Base-by-base conservation (phyloP, 1,140 invertebrate genomes). In the Uloborus diversus region DNA sequence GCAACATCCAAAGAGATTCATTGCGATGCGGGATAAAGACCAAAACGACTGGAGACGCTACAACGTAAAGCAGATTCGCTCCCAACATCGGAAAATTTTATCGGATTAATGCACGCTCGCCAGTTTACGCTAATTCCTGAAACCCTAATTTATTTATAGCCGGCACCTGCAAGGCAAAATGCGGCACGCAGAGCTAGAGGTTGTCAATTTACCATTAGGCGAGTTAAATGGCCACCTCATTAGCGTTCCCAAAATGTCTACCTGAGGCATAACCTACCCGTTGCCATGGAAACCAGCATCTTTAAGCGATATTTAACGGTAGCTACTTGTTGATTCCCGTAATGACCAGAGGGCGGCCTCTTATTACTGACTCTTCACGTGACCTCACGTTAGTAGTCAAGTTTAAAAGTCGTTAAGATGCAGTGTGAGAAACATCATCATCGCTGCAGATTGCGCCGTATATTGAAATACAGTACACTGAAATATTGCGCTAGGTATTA, bases 171-270 rank as follows among this genome's bases (percentile, higher is more conserved):
- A 23, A 53, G 37, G 37, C 37, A 42, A 42, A 2, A 42, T 42
- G 37, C 37, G 37, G 66, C 69, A 73, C 69, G 69, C 69, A 56
- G 14, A 28, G 35, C 33, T 47, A 32, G 23, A 73, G 71, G 42
- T 64, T 75, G 71, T 75, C 71, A 75, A 75, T 75, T 75, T 75
- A 64, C 71, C 71, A 75, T 75, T 75, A 75, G 71, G 71, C 71
- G 47, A 62, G 71, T 75, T 75, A 75, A 75, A 75, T 75, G 42
- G 37, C 59, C 53, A 20, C 59, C 69, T 75, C 71, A 75, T 75
- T 75, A 75, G 69, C 56, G 35, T 56, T 61, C 69, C 25, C 35
- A 25, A 56, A 61, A 73, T 61, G 69, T 47, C 69, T 73, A 73
- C 69, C 69, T 73, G 66, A 30, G 56, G 69, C 37, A 17, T 9